Percentiles rank a stretch among this genome's conserved stretches.
phyloP scores from a whole-genome alignment of 2,888 invertebrate species.

The Patella depressa region DNA sequence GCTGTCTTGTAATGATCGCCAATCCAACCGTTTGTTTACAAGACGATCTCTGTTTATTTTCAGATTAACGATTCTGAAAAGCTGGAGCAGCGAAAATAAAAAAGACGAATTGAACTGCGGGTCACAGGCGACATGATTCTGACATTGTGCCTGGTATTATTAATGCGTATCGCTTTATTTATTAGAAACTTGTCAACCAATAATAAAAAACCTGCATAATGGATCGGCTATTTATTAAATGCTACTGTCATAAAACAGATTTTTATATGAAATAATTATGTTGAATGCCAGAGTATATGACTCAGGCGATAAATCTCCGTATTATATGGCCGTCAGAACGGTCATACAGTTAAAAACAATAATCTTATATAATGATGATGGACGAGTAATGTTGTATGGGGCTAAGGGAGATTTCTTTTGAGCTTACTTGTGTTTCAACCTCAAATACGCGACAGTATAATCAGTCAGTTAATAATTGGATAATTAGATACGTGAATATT shows the following conservation, averaged over 20 bases:
- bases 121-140: neutral
- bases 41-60: too few relatives aligned
- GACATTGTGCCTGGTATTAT: neutral
- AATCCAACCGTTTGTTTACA: too few relatives aligned
- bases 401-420: neutral
- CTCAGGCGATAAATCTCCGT: neutral
- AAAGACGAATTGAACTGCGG: too few relatives aligned
- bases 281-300: neutral
- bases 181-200: neutral
- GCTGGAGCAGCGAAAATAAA: too few relatives aligned
- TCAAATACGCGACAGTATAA: too few relatives aligned
- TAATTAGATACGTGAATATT: too few relatives aligned
- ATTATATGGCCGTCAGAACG: neutral
- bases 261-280: slow-evolving; percentile 9
- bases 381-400: neutral
- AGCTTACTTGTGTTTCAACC: too few relatives aligned
- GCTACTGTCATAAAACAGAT: slow-evolving; percentile 5
- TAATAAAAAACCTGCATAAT: neutral
- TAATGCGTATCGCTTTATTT: slow-evolving; percentile 1
- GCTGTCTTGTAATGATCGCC: too few relatives aligned
- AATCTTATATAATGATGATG: neutral
- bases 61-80: too few relatives aligned
- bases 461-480: too few relatives aligned
- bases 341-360: neutral
- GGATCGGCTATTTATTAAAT: slow-evolving; percentile 3